Conservation (phyloP, 2,888 invertebrate genomes). For the Caenorhabditis panamensis region DNA sequence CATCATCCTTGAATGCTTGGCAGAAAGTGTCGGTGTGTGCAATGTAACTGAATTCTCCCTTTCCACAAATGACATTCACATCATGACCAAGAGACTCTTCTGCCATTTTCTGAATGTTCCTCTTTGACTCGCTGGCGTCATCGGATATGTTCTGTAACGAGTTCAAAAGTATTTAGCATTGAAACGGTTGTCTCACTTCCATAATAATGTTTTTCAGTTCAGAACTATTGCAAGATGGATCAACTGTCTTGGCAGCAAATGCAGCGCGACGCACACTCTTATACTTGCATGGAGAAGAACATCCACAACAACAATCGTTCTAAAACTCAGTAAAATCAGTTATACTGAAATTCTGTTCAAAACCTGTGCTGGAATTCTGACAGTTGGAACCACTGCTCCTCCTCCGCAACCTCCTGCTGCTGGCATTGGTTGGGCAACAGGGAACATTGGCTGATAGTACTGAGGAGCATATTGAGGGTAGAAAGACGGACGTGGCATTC, state of each 20-base stretch:
- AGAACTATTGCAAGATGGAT: conserved; percentile 75
- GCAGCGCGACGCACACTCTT: conserved; percentile 67
- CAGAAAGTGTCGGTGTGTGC: conserved; percentile 80
- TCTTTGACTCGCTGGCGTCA: conserved; percentile 75
- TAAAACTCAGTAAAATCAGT: too few relatives aligned
- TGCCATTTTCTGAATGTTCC: conserved; percentile 75
- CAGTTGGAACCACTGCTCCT: conserved; percentile 47
- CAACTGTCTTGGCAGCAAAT: conserved; percentile 65
- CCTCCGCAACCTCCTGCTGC: conserved; percentile 59
- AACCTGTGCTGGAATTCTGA: conserved; percentile 67
- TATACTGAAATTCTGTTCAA: too few relatives aligned
- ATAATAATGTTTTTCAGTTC: conserved; percentile 65
- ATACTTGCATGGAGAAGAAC: conserved; percentile 72
- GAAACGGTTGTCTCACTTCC: conserved; percentile 39
- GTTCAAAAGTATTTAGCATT: neutral
- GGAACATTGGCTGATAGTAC: conserved; percentile 52
- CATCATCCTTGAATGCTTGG: conserved; percentile 71
- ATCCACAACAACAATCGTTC: conserved; percentile 80
- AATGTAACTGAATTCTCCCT: conserved; percentile 79
- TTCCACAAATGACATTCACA: conserved; percentile 77
- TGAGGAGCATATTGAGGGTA: conserved; percentile 53
- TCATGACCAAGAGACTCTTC: conserved; percentile 63
- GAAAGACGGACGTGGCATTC: conserved; percentile 38
- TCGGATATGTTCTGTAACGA: conserved; percentile 65
- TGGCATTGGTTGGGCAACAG: conserved; percentile 41